These are phyloP conservation scores for Ophonus ardosiacus DNA, from an alignment of 2,888 invertebrate species.

Conservation along the genomic window DNA sequence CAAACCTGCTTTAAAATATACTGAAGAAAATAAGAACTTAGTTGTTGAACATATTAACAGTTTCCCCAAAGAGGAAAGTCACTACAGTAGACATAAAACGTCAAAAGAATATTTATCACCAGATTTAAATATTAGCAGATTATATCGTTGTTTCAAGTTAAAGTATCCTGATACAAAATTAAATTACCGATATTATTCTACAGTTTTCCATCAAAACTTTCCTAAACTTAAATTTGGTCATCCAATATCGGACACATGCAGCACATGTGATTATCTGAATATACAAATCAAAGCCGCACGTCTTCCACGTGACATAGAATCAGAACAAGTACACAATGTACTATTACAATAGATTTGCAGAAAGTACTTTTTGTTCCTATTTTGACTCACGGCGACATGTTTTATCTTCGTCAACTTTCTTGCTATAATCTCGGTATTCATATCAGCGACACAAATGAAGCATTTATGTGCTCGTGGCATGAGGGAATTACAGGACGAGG, in stretches of 20 bases:
- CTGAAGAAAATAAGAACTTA: neutral
- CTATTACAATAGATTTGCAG: slow-evolving; percentile 67
- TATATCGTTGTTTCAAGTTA: slow-evolving; percentile 22
- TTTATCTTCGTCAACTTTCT: slow-evolving; percentile 69
- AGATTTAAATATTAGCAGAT: slow-evolving; percentile 60
- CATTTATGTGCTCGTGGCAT: slow-evolving; percentile 67
- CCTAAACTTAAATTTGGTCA: slow-evolving; percentile 61
- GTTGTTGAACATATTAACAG: slow-evolving; percentile 47
- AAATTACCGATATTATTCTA: slow-evolving; percentile 58
- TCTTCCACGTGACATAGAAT: slow-evolving; percentile 33
- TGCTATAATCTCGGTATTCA: slow-evolving; percentile 68
- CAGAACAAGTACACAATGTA: slow-evolving; percentile 67
- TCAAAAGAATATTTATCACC: slow-evolving; percentile 61
- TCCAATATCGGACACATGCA: slow-evolving; percentile 58
- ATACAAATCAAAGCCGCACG: slow-evolving; percentile 46
- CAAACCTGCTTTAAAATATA: neutral
- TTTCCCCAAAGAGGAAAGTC: slow-evolving; percentile 59
- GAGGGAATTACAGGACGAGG: slow-evolving; percentile 66
- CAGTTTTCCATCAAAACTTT: slow-evolving; percentile 52
- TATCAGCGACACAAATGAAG: slow-evolving; percentile 65
- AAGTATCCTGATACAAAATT: slow-evolving; percentile 10
- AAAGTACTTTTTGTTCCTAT: slow-evolving; percentile 66
- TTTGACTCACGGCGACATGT: slow-evolving; percentile 68
- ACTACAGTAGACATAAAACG: slow-evolving; percentile 58
- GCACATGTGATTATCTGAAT: slow-evolving; percentile 55